Base-by-base conservation (phyloP, 2,113 vertebrate species). In the Ursus arctos region DNA sequence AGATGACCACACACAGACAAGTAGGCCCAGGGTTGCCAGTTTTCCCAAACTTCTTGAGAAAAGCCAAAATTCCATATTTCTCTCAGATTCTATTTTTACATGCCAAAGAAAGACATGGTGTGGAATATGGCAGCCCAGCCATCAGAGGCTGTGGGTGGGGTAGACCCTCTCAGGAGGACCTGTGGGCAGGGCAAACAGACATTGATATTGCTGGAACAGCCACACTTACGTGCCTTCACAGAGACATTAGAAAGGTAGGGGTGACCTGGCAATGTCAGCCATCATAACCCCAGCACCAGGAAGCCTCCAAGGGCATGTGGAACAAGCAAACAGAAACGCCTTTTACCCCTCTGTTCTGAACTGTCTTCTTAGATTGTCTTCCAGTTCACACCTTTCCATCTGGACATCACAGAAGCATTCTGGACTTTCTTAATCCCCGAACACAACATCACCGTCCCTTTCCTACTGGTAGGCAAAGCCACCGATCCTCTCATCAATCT, bases 361-460 rank as follows among this genome's bases (percentile, higher is more conserved):
- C 87, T 88, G 88, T 96, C 71, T 89, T 65, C 69, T 71, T 90
- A 99, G 99, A 96, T 99, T 85, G 97, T 96, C 59, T 99, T 99
- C 98, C 98, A 99, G 97, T 99, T 99, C 97, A 91, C 96, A 2
- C 98, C 99, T 15, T 94, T 88, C 79, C 98, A 99, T 49, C 95
- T 99, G 97, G 99, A 98, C 11, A 87, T 98, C 92, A 99, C 99
- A 10, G 99, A 99, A 98, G 99, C 99, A 0, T 99, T 99, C 91
- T 99, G 99, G 99, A 99, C 98, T 81, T 99, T 99, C 98, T 89
- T 94, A 43, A 98, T 99, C 82, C 99, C 99, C 0, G 98, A 99
- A 76, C 98, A 99, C 86, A 99, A 98, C 0, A 94, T 99, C 86
- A 98, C 98, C 0, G 86, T 99, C 74, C 99, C 99, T 1, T 99